Evolutionary conservation across 2,888 invertebrate species (phyloP).

Genomic region (Linnaemya vulpina): DNA sequence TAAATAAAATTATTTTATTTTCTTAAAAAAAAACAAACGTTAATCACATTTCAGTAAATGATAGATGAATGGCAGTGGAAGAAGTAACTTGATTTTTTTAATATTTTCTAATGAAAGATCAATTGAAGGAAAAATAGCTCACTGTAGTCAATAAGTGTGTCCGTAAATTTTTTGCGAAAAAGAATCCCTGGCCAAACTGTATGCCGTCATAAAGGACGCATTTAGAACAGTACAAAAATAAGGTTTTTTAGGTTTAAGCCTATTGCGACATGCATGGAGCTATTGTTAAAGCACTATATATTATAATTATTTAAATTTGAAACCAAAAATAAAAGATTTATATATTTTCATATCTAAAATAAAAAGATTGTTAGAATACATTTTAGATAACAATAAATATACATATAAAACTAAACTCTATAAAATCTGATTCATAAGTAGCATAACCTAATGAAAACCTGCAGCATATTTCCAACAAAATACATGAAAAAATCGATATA

Average conservation of each 20-base stretch:
- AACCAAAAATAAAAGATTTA: conserved; percentile 1
- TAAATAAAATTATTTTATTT: conserved; percentile 42
- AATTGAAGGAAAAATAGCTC: conserved; percentile 33
- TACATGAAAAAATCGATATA: conserved; percentile 21
- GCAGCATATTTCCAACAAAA: background rate
- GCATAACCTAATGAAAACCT: background rate
- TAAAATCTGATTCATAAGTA: conserved; percentile 1
- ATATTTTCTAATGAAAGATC: background rate
- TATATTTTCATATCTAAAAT: conserved; percentile 20
- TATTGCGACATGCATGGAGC: conserved; percentile 51
- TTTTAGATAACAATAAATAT: background rate
- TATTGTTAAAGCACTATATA: conserved; percentile 44
- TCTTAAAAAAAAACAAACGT: conserved; percentile 27
- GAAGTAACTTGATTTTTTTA: conserved; percentile 63
- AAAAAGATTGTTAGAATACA: background rate
- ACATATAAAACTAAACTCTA: background rate
- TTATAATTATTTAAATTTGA: conserved; percentile 13
- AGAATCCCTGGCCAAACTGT: conserved; percentile 76
- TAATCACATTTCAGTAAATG: conserved; percentile 48
- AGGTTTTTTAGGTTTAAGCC: conserved; percentile 33
- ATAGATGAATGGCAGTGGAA: conserved; percentile 58
- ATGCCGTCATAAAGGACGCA: conserved; percentile 59
- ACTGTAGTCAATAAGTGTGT: conserved; percentile 30
- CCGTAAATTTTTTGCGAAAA: conserved; percentile 66
- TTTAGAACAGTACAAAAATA: conserved; percentile 20